Evolutionary conservation across 2,888 invertebrate species (phyloP).

Genomic region (Perizoma affinitatum): DNA sequence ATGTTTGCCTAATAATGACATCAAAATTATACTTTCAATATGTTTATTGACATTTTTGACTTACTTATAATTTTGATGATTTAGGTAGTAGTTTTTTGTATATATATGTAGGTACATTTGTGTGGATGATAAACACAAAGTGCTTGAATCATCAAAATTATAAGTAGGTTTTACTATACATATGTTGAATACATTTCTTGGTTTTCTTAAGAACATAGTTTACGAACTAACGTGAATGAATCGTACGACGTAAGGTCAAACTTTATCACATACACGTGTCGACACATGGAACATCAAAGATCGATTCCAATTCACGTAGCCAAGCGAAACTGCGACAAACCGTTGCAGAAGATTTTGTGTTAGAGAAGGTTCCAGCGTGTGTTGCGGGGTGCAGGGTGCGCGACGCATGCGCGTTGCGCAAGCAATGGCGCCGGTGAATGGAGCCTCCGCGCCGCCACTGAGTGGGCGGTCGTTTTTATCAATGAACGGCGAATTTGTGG

Average conservation of each 20-base stretch:
- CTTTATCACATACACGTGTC: slow-evolving; percentile 32
- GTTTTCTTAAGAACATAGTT: slow-evolving; percentile 6
- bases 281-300: slow-evolving; percentile 24
- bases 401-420: slow-evolving; percentile 71
- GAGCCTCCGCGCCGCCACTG: slow-evolving; percentile 53
- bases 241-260: slow-evolving; percentile 30
- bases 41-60: no score
- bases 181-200: no score
- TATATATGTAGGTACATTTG: no score
- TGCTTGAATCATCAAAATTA: no score
- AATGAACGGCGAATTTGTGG: slow-evolving; percentile 80
- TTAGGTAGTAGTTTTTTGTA: no score
- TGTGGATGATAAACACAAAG: no score
- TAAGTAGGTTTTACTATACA: no score
- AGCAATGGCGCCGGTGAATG: slow-evolving; percentile 78
- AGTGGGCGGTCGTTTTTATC: slow-evolving; percentile 80
- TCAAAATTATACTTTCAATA: no score
- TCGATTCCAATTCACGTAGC: slow-evolving; percentile 37
- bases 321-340: slow-evolving; percentile 44
- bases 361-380: slow-evolving; percentile 59
- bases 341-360: slow-evolving; percentile 59
- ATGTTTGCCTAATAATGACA: no score
- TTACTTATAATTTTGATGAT: no score
- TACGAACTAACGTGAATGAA: slow-evolving; percentile 28
- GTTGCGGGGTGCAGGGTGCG: slow-evolving; percentile 45